A percentile compares a stretch with the other conserved stretches of the same genome.
These are phyloP conservation scores for Xenopus petersii DNA, from an alignment of 2,797 vertebrate species.

Conservation along the genomic window DNA sequence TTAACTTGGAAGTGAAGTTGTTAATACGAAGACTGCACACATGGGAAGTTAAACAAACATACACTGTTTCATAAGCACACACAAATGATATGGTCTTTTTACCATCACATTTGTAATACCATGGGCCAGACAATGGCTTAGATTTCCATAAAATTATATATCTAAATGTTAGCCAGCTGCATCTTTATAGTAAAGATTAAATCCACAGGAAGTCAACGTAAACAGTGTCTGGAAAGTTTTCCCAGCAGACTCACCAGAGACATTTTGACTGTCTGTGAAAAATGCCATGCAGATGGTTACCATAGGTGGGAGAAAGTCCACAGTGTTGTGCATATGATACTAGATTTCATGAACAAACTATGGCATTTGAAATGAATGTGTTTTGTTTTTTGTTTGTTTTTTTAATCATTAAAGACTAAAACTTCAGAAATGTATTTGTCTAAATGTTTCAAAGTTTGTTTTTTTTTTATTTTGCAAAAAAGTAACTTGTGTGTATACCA, in stretches of 20 bases:
- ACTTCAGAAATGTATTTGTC: too few relatives aligned
- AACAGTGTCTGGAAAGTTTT: conserved; percentile 2
- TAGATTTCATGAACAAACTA: conserved; percentile 1
- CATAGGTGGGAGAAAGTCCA: conserved; percentile 5
- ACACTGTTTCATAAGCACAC: background rate
- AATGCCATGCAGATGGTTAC: conserved; percentile 30
- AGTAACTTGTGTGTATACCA: too few relatives aligned
- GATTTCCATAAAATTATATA: conserved; percentile 8
- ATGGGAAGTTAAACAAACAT: background rate
- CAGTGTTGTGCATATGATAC: background rate
- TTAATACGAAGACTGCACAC: background rate
- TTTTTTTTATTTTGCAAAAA: too few relatives aligned
- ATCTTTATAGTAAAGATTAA: conserved; percentile 7
- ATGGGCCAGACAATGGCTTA: conserved; percentile 10
- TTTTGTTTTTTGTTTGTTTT: too few relatives aligned
- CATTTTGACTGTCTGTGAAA: conserved; percentile 13
- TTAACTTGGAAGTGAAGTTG: too few relatives aligned
- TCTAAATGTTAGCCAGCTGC: conserved; percentile 13
- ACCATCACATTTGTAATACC: conserved; percentile 6
- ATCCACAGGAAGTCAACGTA: conserved; percentile 17
- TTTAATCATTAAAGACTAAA: too few relatives aligned
- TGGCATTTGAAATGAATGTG: background rate
- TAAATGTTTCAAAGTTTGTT: too few relatives aligned
- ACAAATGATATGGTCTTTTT: background rate
- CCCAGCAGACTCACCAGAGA: conserved; percentile 4